These are phyloP conservation scores for Gasteruption jaculator DNA, from an alignment of 2,888 invertebrate genomes.

Conservation along the genomic window DNA sequence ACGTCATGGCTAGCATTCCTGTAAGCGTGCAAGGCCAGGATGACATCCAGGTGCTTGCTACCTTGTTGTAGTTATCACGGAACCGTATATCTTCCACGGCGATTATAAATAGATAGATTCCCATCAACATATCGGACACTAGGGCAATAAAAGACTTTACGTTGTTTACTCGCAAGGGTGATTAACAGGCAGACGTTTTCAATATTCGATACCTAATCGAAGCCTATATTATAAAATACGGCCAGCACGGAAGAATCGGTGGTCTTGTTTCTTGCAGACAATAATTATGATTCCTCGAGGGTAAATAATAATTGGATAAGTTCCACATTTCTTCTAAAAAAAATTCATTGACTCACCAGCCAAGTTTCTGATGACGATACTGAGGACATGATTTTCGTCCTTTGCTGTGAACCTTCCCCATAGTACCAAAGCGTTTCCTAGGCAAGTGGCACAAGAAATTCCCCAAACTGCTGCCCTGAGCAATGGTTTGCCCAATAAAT, in stretches of 20 bases:
- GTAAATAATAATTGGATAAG: too few relatives aligned
- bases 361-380: constrained; percentile 62
- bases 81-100: constrained; percentile 60
- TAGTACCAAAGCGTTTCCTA: constrained; percentile 63
- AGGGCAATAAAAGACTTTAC: too few relatives aligned
- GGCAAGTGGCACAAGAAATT: constrained; percentile 58
- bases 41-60: constrained; percentile 62
- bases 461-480: constrained; percentile 62
- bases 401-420: constrained; percentile 59
- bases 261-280: neutral
- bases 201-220: too few relatives aligned
- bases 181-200: too few relatives aligned
- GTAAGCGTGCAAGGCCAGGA: constrained; percentile 63
- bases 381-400: constrained; percentile 62
- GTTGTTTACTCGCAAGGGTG: too few relatives aligned
- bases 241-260: constrained; percentile 17
- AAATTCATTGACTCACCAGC: constrained; percentile 52
- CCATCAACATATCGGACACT: constrained; percentile 67
- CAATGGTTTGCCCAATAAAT: constrained; percentile 58
- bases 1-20: constrained; percentile 63
- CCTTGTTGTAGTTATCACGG: constrained; percentile 57
- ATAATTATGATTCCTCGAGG: too few relatives aligned
- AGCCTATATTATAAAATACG: constrained; percentile 23
- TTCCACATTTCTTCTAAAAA: too few relatives aligned
- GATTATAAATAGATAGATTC: constrained; percentile 62